A percentile compares a stretch with the other conserved stretches of the same genome.
phyloP scores from a whole-genome alignment of 2,888 invertebrate genomes.

The Leucania comma region DNA sequence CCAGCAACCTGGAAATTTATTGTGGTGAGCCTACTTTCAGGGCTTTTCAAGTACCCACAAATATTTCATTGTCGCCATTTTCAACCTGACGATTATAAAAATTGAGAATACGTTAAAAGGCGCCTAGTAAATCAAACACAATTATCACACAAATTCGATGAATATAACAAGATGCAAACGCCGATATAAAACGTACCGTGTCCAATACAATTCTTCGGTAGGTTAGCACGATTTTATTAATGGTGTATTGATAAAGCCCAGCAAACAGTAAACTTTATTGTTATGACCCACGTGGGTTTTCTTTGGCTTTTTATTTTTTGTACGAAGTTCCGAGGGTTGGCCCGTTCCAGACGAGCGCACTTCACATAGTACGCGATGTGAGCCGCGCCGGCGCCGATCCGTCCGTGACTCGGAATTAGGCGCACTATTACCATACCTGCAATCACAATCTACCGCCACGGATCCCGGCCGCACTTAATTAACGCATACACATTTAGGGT shows the following conservation, averaged over 20 bases:
- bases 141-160: background rate
- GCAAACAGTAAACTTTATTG: conserved; percentile 48
- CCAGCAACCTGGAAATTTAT: background rate
- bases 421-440: conserved; percentile 61
- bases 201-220: conserved; percentile 35
- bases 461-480: conserved; percentile 75
- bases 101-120: background rate
- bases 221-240: conserved; percentile 34
- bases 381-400: conserved; percentile 75
- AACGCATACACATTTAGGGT: conserved; percentile 82
- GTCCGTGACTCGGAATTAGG: conserved; percentile 78
- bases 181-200: conserved; percentile 26
- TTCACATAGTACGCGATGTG: conserved; percentile 59
- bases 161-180: conserved; percentile 3
- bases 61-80: background rate
- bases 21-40: background rate
- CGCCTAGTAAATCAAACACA: background rate
- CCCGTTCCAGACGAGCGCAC: conserved; percentile 74
- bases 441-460: conserved; percentile 80
- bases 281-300: conserved; percentile 55
- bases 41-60: background rate
- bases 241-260: conserved; percentile 30
- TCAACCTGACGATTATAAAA: background rate
- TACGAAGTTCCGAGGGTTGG: conserved; percentile 65
- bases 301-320: conserved; percentile 53